Conservation (phyloP, 2,888 invertebrate genomes). For the Sepiola atlantica region DNA sequence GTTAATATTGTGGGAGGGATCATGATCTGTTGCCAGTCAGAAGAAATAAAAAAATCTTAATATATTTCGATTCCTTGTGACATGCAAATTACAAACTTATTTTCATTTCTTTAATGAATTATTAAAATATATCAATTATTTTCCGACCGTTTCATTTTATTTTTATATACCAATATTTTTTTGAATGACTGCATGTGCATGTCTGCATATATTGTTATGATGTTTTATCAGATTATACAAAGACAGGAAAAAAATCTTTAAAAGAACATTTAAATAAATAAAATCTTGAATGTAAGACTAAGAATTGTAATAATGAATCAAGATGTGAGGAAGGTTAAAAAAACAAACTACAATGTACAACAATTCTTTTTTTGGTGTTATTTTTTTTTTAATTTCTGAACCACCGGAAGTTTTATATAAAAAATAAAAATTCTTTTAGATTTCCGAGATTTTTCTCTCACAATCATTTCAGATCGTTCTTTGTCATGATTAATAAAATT, state of each 20-base stretch:
- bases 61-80: not conserved
- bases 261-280: too few relatives aligned
- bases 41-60: not conserved
- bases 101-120: not conserved
- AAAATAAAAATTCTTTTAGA: too few relatives aligned
- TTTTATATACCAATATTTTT: not conserved
- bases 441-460: too few relatives aligned
- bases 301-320: not conserved
- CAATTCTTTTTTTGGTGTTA: too few relatives aligned
- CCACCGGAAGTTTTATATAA: too few relatives aligned
- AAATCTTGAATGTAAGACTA: not conserved
- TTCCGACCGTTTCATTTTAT: not conserved
- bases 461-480: too few relatives aligned
- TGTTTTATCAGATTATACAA: not conserved
- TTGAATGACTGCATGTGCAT: not conserved
- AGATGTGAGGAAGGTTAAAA: not conserved
- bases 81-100: not conserved
- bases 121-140: constrained; percentile 32
- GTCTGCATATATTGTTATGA: not conserved
- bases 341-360: too few relatives aligned
- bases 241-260: too few relatives aligned
- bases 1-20: not conserved
- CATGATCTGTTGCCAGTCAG: not conserved
- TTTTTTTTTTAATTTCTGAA: too few relatives aligned
- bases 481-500: too few relatives aligned